phyloP scores from a whole-genome alignment of 23 tunicate species.

The Oikopleura vanhoeffeni region DNA sequence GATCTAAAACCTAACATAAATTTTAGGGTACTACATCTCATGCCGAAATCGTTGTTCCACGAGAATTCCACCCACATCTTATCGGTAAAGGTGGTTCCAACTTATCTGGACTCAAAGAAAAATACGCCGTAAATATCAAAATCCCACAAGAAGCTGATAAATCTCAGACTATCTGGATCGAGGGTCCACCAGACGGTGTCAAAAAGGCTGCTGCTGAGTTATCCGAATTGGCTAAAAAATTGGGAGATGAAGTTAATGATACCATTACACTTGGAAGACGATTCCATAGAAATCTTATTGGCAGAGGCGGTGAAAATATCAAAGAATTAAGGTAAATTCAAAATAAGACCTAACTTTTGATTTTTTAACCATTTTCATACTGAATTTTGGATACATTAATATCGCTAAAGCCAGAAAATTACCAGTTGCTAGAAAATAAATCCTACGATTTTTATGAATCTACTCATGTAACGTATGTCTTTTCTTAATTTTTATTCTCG shows the following conservation, averaged over 20 bases:
- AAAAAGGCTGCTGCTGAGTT: constrained; percentile 40
- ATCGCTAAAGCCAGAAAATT: too few relatives aligned
- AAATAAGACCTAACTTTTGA: too few relatives aligned
- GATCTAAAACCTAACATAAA: too few relatives aligned
- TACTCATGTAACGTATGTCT: too few relatives aligned
- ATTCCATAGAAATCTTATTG: constrained; percentile 75
- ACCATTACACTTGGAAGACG: constrained; percentile 51
- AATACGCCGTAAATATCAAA: constrained; percentile 35
- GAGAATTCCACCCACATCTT: constrained; percentile 53
- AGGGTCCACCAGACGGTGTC: constrained; percentile 84
- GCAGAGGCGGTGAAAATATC: constrained; percentile 76
- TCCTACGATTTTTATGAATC: background rate
- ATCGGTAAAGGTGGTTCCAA: constrained; percentile 88
- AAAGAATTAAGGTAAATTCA: constrained; percentile 32
- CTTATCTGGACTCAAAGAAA: constrained; percentile 62
- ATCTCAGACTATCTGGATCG: constrained; percentile 55
- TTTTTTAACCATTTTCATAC: too few relatives aligned
- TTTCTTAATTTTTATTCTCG: too few relatives aligned
- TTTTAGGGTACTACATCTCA: constrained; percentile 37
- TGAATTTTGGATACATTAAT: too few relatives aligned
- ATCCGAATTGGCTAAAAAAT: constrained; percentile 27
- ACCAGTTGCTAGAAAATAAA: too few relatives aligned
- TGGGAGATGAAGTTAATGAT: constrained; percentile 74
- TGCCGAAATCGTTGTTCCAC: constrained; percentile 60
- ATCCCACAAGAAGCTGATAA: constrained; percentile 57